Evolutionary conservation across 1,140 invertebrate species (phyloP).

Genomic region (Nomia melanderi): DNA sequence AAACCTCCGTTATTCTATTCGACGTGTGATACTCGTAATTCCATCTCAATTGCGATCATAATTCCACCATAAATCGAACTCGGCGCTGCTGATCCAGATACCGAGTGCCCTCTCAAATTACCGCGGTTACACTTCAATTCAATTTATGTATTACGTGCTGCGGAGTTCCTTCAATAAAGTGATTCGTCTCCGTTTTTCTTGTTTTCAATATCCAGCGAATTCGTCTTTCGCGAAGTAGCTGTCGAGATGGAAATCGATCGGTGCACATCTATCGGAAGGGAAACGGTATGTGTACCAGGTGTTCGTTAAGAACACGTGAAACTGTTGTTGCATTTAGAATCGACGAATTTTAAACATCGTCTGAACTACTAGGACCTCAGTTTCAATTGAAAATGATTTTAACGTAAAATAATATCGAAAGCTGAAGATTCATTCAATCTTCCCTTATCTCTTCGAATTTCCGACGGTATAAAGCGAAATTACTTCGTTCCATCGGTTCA

Average conservation of each 20-base stretch:
- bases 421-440: no score
- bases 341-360: no score
- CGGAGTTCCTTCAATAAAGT: slow-evolving; percentile 9
- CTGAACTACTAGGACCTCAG: no score
- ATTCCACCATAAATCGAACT: slow-evolving; percentile 15
- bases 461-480: no score
- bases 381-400: no score
- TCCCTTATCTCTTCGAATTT: no score
- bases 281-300: slow-evolving; percentile 23
- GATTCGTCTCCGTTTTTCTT: slow-evolving; percentile 1
- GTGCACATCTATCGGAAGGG: slow-evolving; percentile 8
- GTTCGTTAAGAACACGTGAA: neutral
- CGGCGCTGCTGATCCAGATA: neutral
- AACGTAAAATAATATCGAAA: no score
- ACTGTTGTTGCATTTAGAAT: neutral
- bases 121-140: neutral
- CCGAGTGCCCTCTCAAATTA: slow-evolving; percentile 1
- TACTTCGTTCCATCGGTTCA: no score
- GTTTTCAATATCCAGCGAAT: slow-evolving; percentile 41
- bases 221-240: slow-evolving; percentile 35
- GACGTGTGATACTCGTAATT: neutral
- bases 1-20: slow-evolving; percentile 10
- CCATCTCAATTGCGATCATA: neutral
- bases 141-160: no score
- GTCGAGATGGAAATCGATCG: slow-evolving; percentile 51